Conservation (phyloP, 1,140 invertebrate genomes). For the Zeugodacus cucurbitae region DNA sequence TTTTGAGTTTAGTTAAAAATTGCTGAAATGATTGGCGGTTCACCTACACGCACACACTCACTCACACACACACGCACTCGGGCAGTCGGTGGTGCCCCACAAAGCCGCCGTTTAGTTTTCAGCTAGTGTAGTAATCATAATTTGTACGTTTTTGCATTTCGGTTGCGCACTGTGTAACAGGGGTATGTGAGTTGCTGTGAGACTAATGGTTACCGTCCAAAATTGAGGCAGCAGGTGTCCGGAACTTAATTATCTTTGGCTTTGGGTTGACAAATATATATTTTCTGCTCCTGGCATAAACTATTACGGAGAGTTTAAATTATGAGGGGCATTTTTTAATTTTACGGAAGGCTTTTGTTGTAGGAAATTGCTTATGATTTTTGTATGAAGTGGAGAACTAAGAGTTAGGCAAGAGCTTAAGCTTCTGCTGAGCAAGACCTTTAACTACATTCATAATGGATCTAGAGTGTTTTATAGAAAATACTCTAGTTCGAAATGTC, state of each 20-base stretch:
- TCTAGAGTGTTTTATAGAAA: no score
- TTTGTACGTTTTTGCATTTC: neutral
- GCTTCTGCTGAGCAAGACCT: no score
- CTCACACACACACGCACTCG: neutral
- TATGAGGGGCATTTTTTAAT: neutral
- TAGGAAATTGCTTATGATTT: no score
- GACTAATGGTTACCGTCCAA: neutral
- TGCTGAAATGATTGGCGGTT: neutral
- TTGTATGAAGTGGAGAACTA: no score
- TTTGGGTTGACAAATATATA: neutral
- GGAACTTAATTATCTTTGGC: neutral
- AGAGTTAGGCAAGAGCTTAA: no score
- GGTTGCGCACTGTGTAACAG: neutral
- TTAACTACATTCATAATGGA: no score
- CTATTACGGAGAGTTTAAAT: neutral
- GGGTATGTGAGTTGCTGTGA: neutral
- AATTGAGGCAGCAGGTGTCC: slow-evolving; percentile 3
- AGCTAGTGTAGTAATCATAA: neutral
- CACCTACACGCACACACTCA: neutral
- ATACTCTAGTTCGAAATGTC: no score
- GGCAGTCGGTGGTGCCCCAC: neutral
- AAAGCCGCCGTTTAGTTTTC: neutral
- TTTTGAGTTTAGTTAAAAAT: neutral
- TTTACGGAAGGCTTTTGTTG: no score
- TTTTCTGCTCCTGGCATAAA: neutral